Evolutionary conservation across 1,140 invertebrate genomes (phyloP), one percentile per base, ranked within the genome.

Genomic region (Thaumetopoea pityocampa): DNA sequence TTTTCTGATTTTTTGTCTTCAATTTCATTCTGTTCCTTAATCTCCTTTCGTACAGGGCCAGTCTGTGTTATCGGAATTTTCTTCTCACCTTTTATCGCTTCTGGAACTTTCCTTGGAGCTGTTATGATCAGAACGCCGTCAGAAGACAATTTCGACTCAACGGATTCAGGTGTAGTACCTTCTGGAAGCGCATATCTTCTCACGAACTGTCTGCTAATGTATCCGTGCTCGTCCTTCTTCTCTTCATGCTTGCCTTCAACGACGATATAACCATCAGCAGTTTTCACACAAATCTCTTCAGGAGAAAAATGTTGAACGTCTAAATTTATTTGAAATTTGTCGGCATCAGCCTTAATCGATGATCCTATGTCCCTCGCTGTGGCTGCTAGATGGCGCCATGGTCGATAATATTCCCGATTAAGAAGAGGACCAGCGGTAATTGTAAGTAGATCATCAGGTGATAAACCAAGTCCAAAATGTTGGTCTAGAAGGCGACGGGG

Each of bases 281-380:
- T 90, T 62, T 93, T 94, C 1, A 94, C 92, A 5, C 85, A 88
- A 22, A 95, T 88, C 64, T 95, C 93, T 60, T 93, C 91, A 0
- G 93, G 92, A 22, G 88, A 86, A 59, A 92, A 94, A 49, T 93
- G 91, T 34, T 91, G 88, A 1, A 94, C 90, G 55, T 94, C 92
- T 45, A 93, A 80, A 23, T 86, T 88, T 0, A 91, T 82, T 67
- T 90, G 82, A 41, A 88, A 90, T 33, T 78, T 76, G 18, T 79
- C 74, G 9, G 58, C 52, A 30, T 79, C 87, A 8, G 53, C 49
- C 40, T 76, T 78, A 28, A 82, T 79, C 42, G 57, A 79, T 17
- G 78, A 79, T 5, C 74, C 74, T 1, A 76, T 11, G 42, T 82
- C 78, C 2, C 41, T 41, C 0, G 52, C 34, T 0, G 67, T 58